Evolutionary conservation across 1,140 invertebrate genomes (phyloP), one percentile per base, ranked within the genome.

Genomic region (Druon quercuslanigerum): DNA sequence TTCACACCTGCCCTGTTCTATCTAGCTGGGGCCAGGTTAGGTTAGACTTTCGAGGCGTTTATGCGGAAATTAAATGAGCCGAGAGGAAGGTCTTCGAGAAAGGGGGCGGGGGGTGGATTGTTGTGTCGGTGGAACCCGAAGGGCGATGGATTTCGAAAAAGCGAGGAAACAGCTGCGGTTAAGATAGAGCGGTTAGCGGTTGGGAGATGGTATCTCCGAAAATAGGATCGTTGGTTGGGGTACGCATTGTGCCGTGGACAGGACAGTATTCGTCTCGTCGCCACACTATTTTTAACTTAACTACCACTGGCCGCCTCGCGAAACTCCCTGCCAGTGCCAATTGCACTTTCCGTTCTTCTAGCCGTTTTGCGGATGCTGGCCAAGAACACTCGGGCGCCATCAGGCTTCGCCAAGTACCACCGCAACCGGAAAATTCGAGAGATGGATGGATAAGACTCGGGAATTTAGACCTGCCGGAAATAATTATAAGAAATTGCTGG

Each of bases 191-290:
- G 79, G 79, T 84, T 85, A 88, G 79, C 81, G 74, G 73, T 80
- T 52, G 79, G 51, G 83, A 86, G 85, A 87, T 86, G 84, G 77
- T 89, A 89, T 89, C 86, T 86, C 88, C 82, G 86, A 89, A 90
- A 90, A 89, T 90, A 90, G 88, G 86, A 87, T 86, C 82, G 82
- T 82, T 82, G 78, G 82, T 82, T 82, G 78, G 74, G 83, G 75
- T 79, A 80, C 81, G 86, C 83, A 89, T 87, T 89, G 85, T 87
- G 77, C 82, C 75, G 83, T 79, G 79, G 79, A 82, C 78, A 80
- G 79, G 79, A 82, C 78, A 80, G 74, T 76, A 72, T 66, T 66
- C 33, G 60, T 66, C 60, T 66, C 75, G 76, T 17, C 79, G 16
- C 19, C 50, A 73, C 75, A 73, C 78, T 88, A 86, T 88, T 87